A percentile compares a stretch with the other conserved stretches of the same genome.
Evolutionary conservation across 2,797 vertebrate species (phyloP).

Genomic region (Melanotaenia maccullochi): DNA sequence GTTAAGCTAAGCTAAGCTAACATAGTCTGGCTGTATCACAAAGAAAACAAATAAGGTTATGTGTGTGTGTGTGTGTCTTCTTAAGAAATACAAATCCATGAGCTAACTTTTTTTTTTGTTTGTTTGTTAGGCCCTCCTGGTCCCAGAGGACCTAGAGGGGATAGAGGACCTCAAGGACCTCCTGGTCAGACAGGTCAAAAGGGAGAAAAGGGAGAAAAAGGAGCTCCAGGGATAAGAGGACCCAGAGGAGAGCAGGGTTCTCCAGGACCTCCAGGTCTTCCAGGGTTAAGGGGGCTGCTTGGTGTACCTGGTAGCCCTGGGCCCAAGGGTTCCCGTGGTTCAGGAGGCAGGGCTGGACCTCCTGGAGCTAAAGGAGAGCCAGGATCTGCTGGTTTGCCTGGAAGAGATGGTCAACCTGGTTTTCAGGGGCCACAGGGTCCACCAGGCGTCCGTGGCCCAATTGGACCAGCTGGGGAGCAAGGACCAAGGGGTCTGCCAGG

Average conservation of each 20-base stretch:
- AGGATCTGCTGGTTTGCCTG: slow-evolving; percentile 87
- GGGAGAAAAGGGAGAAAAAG: slow-evolving; percentile 93
- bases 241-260: slow-evolving; percentile 88
- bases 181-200: slow-evolving; percentile 88
- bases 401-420: slow-evolving; percentile 90
- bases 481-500: slow-evolving; percentile 89
- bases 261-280: slow-evolving; percentile 85
- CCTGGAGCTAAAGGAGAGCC: slow-evolving; percentile 91
- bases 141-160: slow-evolving; percentile 92
- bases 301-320: slow-evolving; percentile 90
- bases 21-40: neutral
- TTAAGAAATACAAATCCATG: neutral
- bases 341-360: slow-evolving; percentile 91
- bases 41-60: neutral
- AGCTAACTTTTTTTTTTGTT: neutral
- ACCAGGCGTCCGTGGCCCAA: slow-evolving; percentile 87
- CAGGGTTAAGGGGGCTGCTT: slow-evolving; percentile 89
- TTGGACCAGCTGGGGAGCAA: slow-evolving; percentile 88
- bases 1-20: neutral
- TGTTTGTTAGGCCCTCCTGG: slow-evolving; percentile 89
- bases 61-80: neutral
- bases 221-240: slow-evolving; percentile 87
- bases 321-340: slow-evolving; percentile 92
- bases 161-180: slow-evolving; percentile 89
- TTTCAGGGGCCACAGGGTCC: slow-evolving; percentile 89